Conservation (phyloP, 2,113 vertebrate species). For the Hypanus sabinus region DNA sequence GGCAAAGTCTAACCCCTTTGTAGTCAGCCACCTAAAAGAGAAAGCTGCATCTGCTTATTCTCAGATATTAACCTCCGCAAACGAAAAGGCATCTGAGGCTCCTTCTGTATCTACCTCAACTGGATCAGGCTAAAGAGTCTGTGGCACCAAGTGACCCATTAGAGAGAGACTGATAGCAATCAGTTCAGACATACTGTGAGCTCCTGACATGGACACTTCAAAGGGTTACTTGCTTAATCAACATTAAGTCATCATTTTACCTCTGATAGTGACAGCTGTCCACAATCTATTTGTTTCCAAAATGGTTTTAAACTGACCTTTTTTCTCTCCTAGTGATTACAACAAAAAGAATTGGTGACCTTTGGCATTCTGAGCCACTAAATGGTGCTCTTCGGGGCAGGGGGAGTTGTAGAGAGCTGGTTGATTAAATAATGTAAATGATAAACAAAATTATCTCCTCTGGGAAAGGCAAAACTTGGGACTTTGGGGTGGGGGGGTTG, state of each 20-base stretch:
- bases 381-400: not conserved
- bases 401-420: no score
- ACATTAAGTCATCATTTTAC: constrained; percentile 72
- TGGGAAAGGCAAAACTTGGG: constrained; percentile 41
- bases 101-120: constrained; percentile 65
- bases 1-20: constrained; percentile 54
- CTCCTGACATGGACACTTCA: constrained; percentile 63
- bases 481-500: constrained; percentile 38
- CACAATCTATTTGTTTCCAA: constrained; percentile 74
- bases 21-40: constrained; percentile 56
- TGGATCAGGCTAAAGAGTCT: constrained; percentile 58
- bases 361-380: constrained; percentile 43
- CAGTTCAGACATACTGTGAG: constrained; percentile 57
- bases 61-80: constrained; percentile 66
- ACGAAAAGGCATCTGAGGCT: constrained; percentile 67
- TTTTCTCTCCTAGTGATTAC: constrained; percentile 44
- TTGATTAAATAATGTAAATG: not conserved
- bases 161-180: constrained; percentile 69
- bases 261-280: constrained; percentile 64
- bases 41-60: constrained; percentile 67
- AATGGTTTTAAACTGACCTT: constrained; percentile 58
- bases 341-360: constrained; percentile 41
- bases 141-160: constrained; percentile 66
- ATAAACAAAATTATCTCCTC: constrained; percentile 5
- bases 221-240: constrained; percentile 65